Percentiles rank a stretch among this genome's conserved stretches.
Evolutionary conservation across 2,888 invertebrate genomes (phyloP).

Genomic region (Chloroclystis v-ata): DNA sequence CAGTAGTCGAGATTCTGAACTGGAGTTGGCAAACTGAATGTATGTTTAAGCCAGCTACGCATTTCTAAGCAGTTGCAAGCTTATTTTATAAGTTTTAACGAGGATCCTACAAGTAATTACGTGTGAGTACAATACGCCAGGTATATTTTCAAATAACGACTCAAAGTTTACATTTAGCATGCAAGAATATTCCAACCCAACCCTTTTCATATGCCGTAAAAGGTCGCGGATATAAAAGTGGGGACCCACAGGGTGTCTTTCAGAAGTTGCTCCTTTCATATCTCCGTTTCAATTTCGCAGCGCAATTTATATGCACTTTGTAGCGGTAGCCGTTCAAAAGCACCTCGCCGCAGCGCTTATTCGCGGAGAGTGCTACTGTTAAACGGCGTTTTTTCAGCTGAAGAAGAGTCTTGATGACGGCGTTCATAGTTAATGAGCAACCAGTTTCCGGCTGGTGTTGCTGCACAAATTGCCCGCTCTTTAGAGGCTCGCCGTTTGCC

Average conservation of each 20-base stretch:
- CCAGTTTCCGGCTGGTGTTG: constrained; percentile 69
- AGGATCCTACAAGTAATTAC: background rate
- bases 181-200: constrained; percentile 4
- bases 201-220: constrained; percentile 21
- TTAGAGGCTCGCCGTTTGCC: constrained; percentile 58
- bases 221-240: constrained; percentile 36
- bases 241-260: constrained; percentile 58
- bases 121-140: too few relatives aligned
- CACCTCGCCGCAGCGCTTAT: constrained; percentile 59
- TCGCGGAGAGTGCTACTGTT: constrained; percentile 65
- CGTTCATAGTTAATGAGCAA: constrained; percentile 77
- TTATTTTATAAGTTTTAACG: background rate
- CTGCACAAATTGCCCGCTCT: constrained; percentile 70
- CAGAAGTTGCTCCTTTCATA: constrained; percentile 66
- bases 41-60: background rate
- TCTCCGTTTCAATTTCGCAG: constrained; percentile 67
- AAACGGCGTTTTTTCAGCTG: constrained; percentile 68
- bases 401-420: constrained; percentile 74
- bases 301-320: constrained; percentile 78
- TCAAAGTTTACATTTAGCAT: background rate
- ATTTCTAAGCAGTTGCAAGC: background rate
- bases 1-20: background rate
- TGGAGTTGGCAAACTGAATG: too few relatives aligned
- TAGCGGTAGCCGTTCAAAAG: constrained; percentile 64
- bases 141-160: background rate